Evolutionary conservation across 2,888 invertebrate genomes (phyloP).

Genomic region (Himalopsyche japonica): DNA sequence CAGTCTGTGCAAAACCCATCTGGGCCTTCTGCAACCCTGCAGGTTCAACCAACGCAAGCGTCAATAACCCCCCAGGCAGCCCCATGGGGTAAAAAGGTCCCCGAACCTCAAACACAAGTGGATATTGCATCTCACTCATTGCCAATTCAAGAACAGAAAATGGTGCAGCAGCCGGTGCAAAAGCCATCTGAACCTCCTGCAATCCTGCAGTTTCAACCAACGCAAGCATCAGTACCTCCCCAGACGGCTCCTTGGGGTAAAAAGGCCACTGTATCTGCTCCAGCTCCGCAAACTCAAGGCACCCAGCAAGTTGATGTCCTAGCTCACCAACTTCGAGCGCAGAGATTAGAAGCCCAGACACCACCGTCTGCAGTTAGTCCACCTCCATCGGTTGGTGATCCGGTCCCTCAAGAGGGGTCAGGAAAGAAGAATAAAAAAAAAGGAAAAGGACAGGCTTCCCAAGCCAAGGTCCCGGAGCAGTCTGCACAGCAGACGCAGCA

Average conservation of each 20-base stretch:
- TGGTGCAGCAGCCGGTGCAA: neutral
- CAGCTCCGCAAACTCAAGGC: neutral
- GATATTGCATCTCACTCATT: neutral
- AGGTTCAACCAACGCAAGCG: neutral
- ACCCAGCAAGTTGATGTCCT: neutral
- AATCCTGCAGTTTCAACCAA: neutral
- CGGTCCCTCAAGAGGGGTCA: neutral
- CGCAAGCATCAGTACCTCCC: neutral
- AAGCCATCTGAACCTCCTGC: neutral
- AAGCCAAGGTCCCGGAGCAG: neutral
- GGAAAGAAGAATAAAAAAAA: neutral
- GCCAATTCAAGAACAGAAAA: neutral
- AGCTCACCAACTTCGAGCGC: neutral
- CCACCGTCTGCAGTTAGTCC: neutral
- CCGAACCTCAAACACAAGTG: neutral
- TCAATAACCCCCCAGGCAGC: neutral
- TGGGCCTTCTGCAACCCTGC: neutral
- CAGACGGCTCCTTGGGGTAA: neutral
- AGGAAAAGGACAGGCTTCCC: neutral
- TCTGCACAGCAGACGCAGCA: conserved; percentile 17
- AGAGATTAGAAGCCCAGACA: neutral
- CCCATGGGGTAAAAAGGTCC: neutral
- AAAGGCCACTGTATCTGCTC: neutral
- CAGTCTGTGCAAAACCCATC: neutral
- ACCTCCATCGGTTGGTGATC: neutral